Evolutionary conservation across 2,797 vertebrate species (phyloP).

Genomic region (Coluber constrictor): DNA sequence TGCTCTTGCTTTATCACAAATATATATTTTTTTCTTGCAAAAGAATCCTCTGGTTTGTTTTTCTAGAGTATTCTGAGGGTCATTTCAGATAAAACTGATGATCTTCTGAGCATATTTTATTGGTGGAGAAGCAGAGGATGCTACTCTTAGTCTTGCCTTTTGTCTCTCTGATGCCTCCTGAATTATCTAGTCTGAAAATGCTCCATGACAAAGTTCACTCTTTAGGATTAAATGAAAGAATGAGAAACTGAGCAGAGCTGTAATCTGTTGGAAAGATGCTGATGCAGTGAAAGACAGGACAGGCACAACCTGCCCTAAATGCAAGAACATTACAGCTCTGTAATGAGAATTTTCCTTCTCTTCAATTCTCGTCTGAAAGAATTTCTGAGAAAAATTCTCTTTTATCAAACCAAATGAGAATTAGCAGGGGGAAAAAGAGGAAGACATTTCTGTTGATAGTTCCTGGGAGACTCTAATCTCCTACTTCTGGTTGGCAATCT

Average conservation of each 20-base stretch:
- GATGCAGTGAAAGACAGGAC: neutral
- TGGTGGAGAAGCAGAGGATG: neutral
- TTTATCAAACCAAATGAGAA: neutral
- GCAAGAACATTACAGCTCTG: neutral
- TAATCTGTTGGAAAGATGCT: neutral
- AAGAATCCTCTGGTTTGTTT: neutral
- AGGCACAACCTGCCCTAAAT: neutral
- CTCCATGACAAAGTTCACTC: neutral
- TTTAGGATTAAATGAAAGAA: neutral
- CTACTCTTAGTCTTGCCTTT: neutral
- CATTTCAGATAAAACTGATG: neutral
- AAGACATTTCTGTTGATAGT: neutral
- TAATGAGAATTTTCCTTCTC: neutral
- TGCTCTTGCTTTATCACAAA: neutral
- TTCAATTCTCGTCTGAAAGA: neutral
- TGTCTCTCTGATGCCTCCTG: neutral
- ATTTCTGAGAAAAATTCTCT: neutral
- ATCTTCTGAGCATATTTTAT: neutral
- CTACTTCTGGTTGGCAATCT: neutral
- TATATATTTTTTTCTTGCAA: neutral
- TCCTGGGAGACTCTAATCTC: too few species aligned
- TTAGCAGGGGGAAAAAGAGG: accelerated
- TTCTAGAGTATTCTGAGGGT: neutral
- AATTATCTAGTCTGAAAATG: neutral
- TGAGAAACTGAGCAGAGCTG: neutral